Conservation (phyloP, 2,113 vertebrate species). For the Leuciscus idus region DNA sequence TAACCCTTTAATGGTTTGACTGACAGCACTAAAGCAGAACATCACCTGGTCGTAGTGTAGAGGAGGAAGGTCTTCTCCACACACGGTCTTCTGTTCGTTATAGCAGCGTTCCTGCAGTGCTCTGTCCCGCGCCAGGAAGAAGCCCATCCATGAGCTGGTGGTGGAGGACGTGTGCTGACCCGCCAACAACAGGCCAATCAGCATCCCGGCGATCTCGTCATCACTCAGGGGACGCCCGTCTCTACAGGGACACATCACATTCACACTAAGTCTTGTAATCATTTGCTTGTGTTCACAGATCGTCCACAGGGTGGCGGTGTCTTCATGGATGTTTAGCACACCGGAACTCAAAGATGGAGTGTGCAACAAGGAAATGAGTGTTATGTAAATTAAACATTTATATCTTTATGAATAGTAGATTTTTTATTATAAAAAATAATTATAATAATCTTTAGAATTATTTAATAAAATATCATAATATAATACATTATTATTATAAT, state of each 20-base stretch:
- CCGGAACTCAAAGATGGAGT: background rate
- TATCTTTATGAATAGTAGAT: too few relatives aligned
- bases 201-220: slow-evolving; percentile 88
- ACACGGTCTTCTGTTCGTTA: slow-evolving; percentile 85
- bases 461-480: background rate
- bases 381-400: too few relatives aligned
- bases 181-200: slow-evolving; percentile 91
- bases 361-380: background rate
- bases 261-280: background rate
- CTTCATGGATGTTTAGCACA: background rate
- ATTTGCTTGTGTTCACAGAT: background rate
- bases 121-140: slow-evolving; percentile 89
- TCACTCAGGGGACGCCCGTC: slow-evolving; percentile 83
- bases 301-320: background rate
- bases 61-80: slow-evolving; percentile 84
- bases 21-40: too few relatives aligned
- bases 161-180: slow-evolving; percentile 98
- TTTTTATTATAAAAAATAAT: too few relatives aligned
- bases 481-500: too few relatives aligned
- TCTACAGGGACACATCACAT: slow-evolving; percentile 66
- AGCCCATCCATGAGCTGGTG: slow-evolving; percentile 95
- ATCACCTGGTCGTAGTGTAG: slow-evolving; percentile 88
- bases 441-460: too few relatives aligned
- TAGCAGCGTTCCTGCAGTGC: slow-evolving; percentile 86
- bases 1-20: too few relatives aligned